A percentile compares a stretch with the other conserved stretches of the same genome.
Conservation (phyloP, 2,113 vertebrate genomes). For the Xiphorhynchus elegans region DNA sequence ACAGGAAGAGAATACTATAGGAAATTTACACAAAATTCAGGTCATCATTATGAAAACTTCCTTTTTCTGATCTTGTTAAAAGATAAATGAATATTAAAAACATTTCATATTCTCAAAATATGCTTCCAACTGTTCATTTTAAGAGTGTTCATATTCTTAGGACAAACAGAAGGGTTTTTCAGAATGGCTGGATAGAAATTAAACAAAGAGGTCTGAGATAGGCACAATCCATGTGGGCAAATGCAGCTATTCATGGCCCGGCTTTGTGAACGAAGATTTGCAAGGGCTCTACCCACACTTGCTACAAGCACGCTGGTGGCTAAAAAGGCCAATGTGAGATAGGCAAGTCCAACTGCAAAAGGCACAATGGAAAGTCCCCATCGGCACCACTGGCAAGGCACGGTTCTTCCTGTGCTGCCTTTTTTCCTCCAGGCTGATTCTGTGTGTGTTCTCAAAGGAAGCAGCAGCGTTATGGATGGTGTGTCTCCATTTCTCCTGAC, state of each 20-base stretch:
- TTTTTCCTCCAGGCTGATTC: no score
- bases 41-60: not conserved
- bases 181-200: not conserved
- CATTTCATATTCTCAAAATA: not conserved
- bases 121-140: not conserved
- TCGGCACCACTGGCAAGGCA: no score
- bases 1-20: not conserved
- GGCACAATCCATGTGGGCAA: not conserved
- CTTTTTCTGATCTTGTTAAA: not conserved
- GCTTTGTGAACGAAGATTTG: no score
- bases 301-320: no score
- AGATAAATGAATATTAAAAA: not conserved
- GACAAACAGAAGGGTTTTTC: not conserved
- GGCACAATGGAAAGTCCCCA: no score
- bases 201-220: not conserved
- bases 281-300: no score
- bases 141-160: not conserved
- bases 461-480: no score
- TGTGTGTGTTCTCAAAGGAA: no score
- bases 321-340: no score
- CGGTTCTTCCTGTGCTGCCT: no score
- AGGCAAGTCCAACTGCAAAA: no score
- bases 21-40: not conserved
- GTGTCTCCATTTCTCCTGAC: no score
- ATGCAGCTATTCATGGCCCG: not conserved